A percentile compares a stretch with the other conserved stretches of the same genome.
Conservation (phyloP, 2,797 vertebrate species). For the Geotrypetes seraphini region DNA sequence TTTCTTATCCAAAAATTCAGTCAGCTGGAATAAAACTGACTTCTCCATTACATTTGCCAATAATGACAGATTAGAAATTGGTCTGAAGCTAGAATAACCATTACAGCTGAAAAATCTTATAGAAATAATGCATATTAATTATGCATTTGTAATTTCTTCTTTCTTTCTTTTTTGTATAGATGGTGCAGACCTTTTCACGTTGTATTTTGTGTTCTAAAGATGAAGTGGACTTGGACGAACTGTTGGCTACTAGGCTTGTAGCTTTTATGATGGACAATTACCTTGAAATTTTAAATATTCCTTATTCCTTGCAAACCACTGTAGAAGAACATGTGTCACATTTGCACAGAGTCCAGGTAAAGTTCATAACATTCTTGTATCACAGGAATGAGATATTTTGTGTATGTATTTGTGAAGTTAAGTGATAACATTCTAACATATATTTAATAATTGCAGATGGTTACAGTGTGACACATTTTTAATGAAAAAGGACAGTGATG, state of each 20-base stretch:
- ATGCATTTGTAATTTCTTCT: too few relatives aligned
- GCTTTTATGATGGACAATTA: conserved; percentile 87
- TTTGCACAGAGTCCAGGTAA: conserved; percentile 78
- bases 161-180: conserved; percentile 28
- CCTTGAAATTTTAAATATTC: conserved; percentile 68
- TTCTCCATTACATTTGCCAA: too few relatives aligned
- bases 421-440: too few relatives aligned
- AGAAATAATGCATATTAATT: too few relatives aligned
- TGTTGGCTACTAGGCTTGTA: conserved; percentile 81
- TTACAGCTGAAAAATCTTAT: too few relatives aligned
- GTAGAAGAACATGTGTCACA: conserved; percentile 78
- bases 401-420: neutral
- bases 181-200: conserved; percentile 84
- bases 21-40: too few relatives aligned
- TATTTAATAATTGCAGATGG: too few relatives aligned
- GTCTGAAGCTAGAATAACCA: too few relatives aligned
- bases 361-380: neutral
- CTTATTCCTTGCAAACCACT: conserved; percentile 58
- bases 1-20: too few relatives aligned
- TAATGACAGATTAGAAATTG: too few relatives aligned
- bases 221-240: conserved; percentile 86
- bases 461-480: too few relatives aligned
- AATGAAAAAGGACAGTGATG: too few relatives aligned
- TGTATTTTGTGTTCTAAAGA: conserved; percentile 83
- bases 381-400: neutral